Base-by-base conservation (phyloP, 2,888 invertebrate species). In the Oscheius sp. region DNA sequence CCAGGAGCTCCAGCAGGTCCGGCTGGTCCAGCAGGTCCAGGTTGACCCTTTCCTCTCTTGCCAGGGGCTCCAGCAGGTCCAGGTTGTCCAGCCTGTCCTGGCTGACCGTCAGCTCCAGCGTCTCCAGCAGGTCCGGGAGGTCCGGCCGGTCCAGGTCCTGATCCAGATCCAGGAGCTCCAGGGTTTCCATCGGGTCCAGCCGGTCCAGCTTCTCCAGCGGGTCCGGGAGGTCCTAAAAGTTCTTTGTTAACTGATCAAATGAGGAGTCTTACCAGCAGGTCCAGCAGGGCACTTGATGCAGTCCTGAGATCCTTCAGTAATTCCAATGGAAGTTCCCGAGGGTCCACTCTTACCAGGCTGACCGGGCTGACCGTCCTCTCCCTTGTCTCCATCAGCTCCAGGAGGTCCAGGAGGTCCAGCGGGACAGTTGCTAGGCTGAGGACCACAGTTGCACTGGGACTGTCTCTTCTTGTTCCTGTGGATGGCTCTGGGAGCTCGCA, bases 171-270 rank as follows among this genome's bases (percentile, higher is more conserved):
- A 73, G 82, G 75, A 37, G 55, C 66, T 76, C 84, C 84, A 70
- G 83, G 79, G 62, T 84, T 84, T 76, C 84, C 81, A 63, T 81
- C 83, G 75, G 80, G 81, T 76, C 85, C 85, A 70, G 83, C 84
- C 77, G 82, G 82, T 42, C 82, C 84, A 84, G 79, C 78, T 50
- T 75, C 66, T 65, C 74, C 78, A 50, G 79, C 84, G 66, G 82
- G 79, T 50, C 76, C 78, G 63, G 80, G 82, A 59, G 80, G 80
- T 48, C 73, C 63, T 77, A 79, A 80, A 73, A 79, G 82, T 48
- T 76, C 71, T 33, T 79, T 79, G 50, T 59, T 48, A 57, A 48
- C 21, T 21, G 21, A 51, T 66, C 76, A 78, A n/a, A 80, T 58
- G n/a, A 63, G 60, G 63, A 37, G 65, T 51, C 74, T 79, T 76